A percentile compares a stretch with the other conserved stretches of the same genome.
Evolutionary conservation across 2,888 invertebrate genomes (phyloP).

Genomic region (Psococerastis gibbosa): DNA sequence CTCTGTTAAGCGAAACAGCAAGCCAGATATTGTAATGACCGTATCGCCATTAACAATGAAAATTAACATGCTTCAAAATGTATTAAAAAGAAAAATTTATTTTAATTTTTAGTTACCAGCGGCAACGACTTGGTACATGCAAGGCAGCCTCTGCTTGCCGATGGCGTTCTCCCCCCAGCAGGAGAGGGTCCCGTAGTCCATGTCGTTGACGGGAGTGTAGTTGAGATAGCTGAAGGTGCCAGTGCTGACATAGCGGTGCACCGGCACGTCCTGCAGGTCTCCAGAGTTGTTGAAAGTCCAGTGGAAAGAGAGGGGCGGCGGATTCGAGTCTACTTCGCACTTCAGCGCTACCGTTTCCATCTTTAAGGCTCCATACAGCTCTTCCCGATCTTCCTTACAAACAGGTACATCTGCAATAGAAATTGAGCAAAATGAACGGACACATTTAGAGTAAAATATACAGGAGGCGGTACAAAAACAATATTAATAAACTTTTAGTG

Average conservation of each 20-base stretch:
- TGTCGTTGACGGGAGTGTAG: slow-evolving; percentile 70
- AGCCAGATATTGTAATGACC: too few relatives aligned
- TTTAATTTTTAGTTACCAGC: too few relatives aligned
- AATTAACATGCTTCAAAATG: too few relatives aligned
- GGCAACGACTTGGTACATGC: slow-evolving; percentile 68
- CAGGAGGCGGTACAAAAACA: too few relatives aligned
- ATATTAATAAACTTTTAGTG: too few relatives aligned
- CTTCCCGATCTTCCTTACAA: slow-evolving; percentile 56
- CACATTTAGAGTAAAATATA: too few relatives aligned
- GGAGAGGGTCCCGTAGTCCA: slow-evolving; percentile 76
- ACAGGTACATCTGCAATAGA: slow-evolving; percentile 46
- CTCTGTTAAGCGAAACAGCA: too few relatives aligned
- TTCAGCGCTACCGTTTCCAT: slow-evolving; percentile 71
- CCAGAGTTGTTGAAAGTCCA: slow-evolving; percentile 90
- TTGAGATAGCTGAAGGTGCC: slow-evolving; percentile 53
- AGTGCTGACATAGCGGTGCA: slow-evolving; percentile 42
- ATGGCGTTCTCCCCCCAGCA: slow-evolving; percentile 74
- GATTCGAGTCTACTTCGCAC: slow-evolving; percentile 77
- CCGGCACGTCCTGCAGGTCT: slow-evolving; percentile 53
- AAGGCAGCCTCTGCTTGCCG: slow-evolving; percentile 65
- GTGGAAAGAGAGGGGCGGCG: slow-evolving; percentile 65
- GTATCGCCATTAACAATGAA: too few relatives aligned
- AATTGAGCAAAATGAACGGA: slow-evolving; percentile 8
- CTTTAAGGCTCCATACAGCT: slow-evolving; percentile 69
- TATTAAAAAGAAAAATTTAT: too few relatives aligned